Evolutionary conservation across 2,888 invertebrate genomes (phyloP).

Genomic region (Dicycla oo): DNA sequence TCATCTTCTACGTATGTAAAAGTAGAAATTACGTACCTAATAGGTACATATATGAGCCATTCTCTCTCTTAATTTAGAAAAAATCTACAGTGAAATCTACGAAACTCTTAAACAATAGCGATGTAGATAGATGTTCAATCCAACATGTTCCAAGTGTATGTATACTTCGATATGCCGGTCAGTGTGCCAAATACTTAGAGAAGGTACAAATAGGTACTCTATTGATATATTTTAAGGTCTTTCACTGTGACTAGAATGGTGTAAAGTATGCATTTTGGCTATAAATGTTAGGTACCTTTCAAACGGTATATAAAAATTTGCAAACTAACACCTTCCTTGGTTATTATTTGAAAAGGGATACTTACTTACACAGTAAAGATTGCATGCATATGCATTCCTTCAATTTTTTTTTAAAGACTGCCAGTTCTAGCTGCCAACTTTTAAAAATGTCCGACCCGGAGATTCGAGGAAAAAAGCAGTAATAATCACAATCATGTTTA

Average conservation of each 20-base stretch:
- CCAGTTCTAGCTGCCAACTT: too few relatives aligned
- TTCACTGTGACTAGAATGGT: constrained; percentile 11
- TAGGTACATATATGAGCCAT: neutral
- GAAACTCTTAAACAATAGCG: constrained; percentile 39
- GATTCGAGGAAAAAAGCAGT: too few relatives aligned
- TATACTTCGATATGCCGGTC: neutral
- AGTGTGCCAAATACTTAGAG: constrained; percentile 54
- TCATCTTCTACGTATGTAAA: neutral
- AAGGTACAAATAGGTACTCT: neutral
- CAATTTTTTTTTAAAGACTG: too few relatives aligned
- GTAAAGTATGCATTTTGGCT: constrained; percentile 39
- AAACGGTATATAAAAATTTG: too few relatives aligned
- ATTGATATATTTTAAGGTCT: constrained; percentile 28
- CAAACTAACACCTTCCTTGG: neutral
- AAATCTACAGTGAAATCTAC: constrained; percentile 23
- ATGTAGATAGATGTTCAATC: constrained; percentile 36
- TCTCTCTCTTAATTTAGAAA: constrained; percentile 12
- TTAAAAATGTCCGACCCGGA: too few relatives aligned
- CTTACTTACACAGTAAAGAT: neutral
- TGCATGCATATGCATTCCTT: too few relatives aligned
- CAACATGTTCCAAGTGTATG: neutral
- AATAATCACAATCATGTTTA: too few relatives aligned
- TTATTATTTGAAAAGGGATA: neutral
- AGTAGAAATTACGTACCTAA: too few relatives aligned
- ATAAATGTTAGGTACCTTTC: neutral